Evolutionary conservation across 2,888 invertebrate species (phyloP), one percentile per base, ranked within the genome.

Genomic region (Lutraria lutraria): DNA sequence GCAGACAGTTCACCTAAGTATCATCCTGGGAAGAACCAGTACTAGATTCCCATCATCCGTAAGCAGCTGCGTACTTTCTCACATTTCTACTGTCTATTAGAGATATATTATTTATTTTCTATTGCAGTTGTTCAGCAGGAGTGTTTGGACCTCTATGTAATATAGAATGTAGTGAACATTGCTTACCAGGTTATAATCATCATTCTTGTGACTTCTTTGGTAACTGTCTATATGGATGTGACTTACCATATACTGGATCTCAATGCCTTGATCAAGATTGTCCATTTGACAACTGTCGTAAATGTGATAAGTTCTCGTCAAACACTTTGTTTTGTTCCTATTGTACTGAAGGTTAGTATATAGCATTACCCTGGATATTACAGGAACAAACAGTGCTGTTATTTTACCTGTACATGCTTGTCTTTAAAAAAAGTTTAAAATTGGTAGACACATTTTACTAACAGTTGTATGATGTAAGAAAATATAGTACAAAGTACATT

Each of bases 211-310:
- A 93, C 83, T 76, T 76, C 31, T 81, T 84, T 86, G 93, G 93
- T 25, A 88, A 91, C 81, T 93, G 93, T 86, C 56, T 92, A 29
- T 93, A 87, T 80, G 93, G 93, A 15, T 93, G 93, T 83, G 89
- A 91, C 19, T 12, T 53, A 16, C 88, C 89, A 2, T 93, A 90
- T 85, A 87, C 60, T 52, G 93, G 93, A 1, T 54, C 79, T 0
- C 89, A 86, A 25, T 93, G 93, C 88, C 81, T 87, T 8, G 68
- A 89, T 19, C 88, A 90, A 56, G 31, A 87, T 29, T 93, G 93
- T 82, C 83, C 90, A 31, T 89, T 91, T 89, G 81, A 56, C 0
- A 84, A 91, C 81, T 93, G 93, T 85, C 4, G 54, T 10, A 52
- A 81, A 43, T 93, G 93, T 91, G 89, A 82, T 0, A 86, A 90